phyloP scores from a whole-genome alignment of 2,888 invertebrate species.

The Drosophila melanocephala region DNA sequence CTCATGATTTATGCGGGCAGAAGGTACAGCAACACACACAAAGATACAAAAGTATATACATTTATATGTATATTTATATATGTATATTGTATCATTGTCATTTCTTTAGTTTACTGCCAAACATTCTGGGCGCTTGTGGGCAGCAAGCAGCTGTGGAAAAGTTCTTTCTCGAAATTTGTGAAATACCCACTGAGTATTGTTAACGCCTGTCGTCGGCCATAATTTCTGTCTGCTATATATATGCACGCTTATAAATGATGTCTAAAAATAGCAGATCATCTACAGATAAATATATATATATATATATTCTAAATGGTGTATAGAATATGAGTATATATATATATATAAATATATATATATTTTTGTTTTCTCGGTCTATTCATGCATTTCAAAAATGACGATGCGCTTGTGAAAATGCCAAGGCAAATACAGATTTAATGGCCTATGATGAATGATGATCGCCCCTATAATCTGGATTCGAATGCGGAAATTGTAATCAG shows the following conservation, averaged over 20 bases:
- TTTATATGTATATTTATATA: not conserved
- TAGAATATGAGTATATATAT: conserved; percentile 28
- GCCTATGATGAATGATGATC: not conserved
- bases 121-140: conserved; percentile 39
- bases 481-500: conserved; percentile 53
- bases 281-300: conserved; percentile 22
- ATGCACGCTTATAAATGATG: conserved; percentile 2
- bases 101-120: conserved; percentile 40
- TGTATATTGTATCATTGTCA: conserved; percentile 16
- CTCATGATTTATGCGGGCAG: conserved; percentile 69
- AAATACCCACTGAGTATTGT: conserved; percentile 52
- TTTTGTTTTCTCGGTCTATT: conserved; percentile 4
- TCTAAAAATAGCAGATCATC: conserved; percentile 44
- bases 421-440: conserved; percentile 21
- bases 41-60: not conserved
- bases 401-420: conserved; percentile 45
- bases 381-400: conserved; percentile 54
- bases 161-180: conserved; percentile 59
- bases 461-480: not conserved
- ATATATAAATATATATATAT: conserved; percentile 18
- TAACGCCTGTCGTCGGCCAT: conserved; percentile 76
- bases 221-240: conserved; percentile 28
- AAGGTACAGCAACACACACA: conserved; percentile 17
- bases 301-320: conserved; percentile 11
- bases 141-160: conserved; percentile 45